These are phyloP conservation scores for Sphyrna mokarran DNA, from an alignment of 2,113 vertebrate genomes.

Conservation along the genomic window DNA sequence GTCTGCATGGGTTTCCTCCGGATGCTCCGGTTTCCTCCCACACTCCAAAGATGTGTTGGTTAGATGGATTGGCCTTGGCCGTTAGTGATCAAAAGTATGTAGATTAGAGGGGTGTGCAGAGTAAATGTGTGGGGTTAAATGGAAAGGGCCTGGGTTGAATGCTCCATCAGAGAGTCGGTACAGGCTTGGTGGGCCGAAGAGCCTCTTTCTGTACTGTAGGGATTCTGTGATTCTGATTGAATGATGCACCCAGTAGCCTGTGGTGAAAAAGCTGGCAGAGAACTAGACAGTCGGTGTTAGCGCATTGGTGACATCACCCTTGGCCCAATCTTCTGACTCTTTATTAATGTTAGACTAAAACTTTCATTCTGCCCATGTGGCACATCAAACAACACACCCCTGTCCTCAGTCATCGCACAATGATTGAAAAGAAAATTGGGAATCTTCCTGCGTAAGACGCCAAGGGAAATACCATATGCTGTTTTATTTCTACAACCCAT, in stretches of 20 bases:
- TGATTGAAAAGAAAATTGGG: not conserved
- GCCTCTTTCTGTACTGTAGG: too few species aligned
- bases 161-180: too few species aligned
- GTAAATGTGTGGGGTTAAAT: too few species aligned
- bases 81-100: too few species aligned
- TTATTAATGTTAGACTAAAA: not conserved
- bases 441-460: not conserved
- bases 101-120: too few species aligned
- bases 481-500: not conserved
- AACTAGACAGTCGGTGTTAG: not conserved
- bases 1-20: too few species aligned
- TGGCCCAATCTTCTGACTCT: not conserved
- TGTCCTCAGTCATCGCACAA: not conserved
- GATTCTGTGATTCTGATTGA: too few species aligned
- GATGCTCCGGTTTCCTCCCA: too few species aligned
- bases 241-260: not conserved
- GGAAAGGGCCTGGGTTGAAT: too few species aligned
- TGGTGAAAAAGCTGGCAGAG: not conserved
- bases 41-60: too few species aligned
- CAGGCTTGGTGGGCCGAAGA: too few species aligned
- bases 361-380: not conserved
- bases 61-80: too few species aligned
- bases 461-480: not conserved
- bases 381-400: not conserved
- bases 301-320: not conserved